Base-by-base conservation (phyloP, 1,140 invertebrate genomes). In the Hylyphantes graminicola region DNA sequence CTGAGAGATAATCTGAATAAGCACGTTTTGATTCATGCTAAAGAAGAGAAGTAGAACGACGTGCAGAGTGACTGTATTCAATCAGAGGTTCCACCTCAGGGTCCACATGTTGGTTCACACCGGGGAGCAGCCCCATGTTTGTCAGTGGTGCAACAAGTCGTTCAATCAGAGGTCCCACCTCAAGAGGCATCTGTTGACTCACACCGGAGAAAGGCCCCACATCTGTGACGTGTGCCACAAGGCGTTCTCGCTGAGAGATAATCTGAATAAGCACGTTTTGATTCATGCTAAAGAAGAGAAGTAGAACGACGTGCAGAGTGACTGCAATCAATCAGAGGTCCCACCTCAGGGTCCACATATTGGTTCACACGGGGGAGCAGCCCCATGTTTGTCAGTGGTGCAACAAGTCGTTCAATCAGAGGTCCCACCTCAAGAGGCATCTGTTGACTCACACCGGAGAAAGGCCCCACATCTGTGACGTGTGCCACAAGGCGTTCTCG, bases 161-260 rank as follows among this genome's bases (percentile, higher is more conserved):
- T 77, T 86, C 55, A 74, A 51, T 9, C 35, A 48, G 87, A 91
- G 91, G 87, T 97, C 96, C 50, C 98, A 96, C 0, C 90, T 98
- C 50, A 98, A 96, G 53, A 98, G 98, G 90, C 97, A 98, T 90
- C 91, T 98, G 86, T 93, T 97, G 75, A 99, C 96, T 0, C 97
- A 99, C 89, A 98, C 97, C 0, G 97, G 97, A 0, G 96, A 97
- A 88, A 97, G 98, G 88, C 97, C 97, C 0, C 98, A 98, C 90
- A 94, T 97, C 88, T 99, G 97, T 89, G 93, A 93, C 10, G 94
- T 96, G 89, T 99, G 97, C 89, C 94, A 97, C 86, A 96, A 98
- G 35, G 92, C 95, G 35, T 96, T 97, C 89, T 97, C 97, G 88
- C 92, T 96, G 59, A 97, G 97, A 90, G 96, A 97, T 89, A 96